Conservation (phyloP, 2,113 vertebrate species). For the Reinhardtius hippoglossoides region DNA sequence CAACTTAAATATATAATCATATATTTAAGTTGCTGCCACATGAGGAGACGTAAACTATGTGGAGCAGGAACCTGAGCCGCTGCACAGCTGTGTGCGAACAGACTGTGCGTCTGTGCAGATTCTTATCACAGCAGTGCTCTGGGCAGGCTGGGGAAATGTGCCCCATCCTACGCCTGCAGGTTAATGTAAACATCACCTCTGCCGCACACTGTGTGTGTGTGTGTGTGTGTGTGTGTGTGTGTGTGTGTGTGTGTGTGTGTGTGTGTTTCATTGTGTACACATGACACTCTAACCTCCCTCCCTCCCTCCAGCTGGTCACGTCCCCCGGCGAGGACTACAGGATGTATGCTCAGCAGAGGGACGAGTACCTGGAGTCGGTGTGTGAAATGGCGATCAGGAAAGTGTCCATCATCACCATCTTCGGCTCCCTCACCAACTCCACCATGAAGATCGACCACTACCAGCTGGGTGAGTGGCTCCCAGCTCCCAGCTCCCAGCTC, state of each 20-base stretch:
- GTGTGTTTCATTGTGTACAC: not conserved
- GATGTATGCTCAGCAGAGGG: constrained; percentile 95
- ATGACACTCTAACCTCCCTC: constrained; percentile 29
- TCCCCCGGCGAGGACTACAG: constrained; percentile 88
- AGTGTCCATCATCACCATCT: constrained; percentile 94
- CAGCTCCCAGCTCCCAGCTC: no score
- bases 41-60: not conserved
- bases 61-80: not conserved
- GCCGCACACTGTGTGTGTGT: not conserved
- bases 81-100: constrained; percentile 56
- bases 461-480: constrained; percentile 88
- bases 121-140: constrained; percentile 53
- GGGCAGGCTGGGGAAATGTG: constrained; percentile 47
- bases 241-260: constrained; percentile 5
- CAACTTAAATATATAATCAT: no score
- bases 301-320: constrained; percentile 89
- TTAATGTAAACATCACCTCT: constrained; percentile 44
- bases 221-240: not conserved
- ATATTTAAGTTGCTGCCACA: not conserved
- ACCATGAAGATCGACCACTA: constrained; percentile 99
- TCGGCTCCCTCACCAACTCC: constrained; percentile 92
- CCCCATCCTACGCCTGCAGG: constrained; percentile 34
- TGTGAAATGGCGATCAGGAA: constrained; percentile 99
- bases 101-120: constrained; percentile 55
- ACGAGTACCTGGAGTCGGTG: constrained; percentile 96